These are phyloP conservation scores for Cheilosia vulpina DNA, from an alignment of 2,888 invertebrate species.

Conservation along the genomic window DNA sequence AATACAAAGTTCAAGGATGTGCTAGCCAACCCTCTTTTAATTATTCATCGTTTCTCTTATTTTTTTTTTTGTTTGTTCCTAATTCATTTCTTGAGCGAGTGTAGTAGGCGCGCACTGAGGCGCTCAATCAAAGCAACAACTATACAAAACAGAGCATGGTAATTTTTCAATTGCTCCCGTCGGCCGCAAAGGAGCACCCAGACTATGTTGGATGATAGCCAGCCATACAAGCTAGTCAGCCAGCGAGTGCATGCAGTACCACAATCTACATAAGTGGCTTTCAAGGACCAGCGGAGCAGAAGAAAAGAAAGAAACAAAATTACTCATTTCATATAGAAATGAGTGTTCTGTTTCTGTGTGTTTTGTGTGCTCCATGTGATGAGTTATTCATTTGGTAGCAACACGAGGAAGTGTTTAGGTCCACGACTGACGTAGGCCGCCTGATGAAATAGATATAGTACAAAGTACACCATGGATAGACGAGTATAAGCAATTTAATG, in stretches of 20 bases:
- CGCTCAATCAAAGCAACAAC: conserved; percentile 70
- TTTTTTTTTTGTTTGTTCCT: conserved; percentile 55
- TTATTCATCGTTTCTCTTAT: conserved; percentile 35
- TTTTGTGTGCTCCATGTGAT: conserved; percentile 54
- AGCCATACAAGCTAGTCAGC: conserved; percentile 24
- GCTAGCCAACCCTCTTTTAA: conserved; percentile 57
- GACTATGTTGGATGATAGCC: conserved; percentile 39
- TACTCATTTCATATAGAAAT: conserved; percentile 50
- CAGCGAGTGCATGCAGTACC: conserved; percentile 49
- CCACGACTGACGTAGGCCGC: conserved; percentile 40
- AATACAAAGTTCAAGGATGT: conserved; percentile 61
- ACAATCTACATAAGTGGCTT: conserved; percentile 72
- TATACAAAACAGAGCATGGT: conserved; percentile 45
- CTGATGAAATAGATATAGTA: conserved; percentile 46
- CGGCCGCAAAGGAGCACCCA: conserved; percentile 62
- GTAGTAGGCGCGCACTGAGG: neutral
- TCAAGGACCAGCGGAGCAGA: conserved; percentile 63
- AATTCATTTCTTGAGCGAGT: conserved; percentile 57
- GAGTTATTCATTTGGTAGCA: conserved; percentile 59
- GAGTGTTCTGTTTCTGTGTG: conserved; percentile 15
- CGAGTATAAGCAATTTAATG: conserved; percentile 43
- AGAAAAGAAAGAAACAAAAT: conserved; percentile 48
- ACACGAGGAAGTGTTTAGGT: conserved; percentile 66
- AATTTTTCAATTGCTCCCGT: conserved; percentile 73
- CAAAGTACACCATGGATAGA: conserved; percentile 15